phyloP scores from a whole-genome alignment of 1,140 invertebrate species.

The Scaptomyza pallida region DNA sequence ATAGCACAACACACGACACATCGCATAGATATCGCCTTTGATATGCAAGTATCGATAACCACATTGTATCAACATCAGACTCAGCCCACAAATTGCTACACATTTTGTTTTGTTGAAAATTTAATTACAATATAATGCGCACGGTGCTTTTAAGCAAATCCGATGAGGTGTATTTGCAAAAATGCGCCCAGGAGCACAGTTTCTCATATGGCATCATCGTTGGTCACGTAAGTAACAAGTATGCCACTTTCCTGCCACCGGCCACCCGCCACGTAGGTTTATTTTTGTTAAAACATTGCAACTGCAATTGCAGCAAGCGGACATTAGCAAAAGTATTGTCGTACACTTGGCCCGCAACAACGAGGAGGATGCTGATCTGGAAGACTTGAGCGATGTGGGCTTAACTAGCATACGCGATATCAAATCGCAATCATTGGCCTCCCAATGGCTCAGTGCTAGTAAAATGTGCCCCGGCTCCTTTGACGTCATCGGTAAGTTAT shows the following conservation, averaged over 20 bases:
- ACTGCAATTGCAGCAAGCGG: slow-evolving; percentile 59
- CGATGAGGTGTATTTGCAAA: slow-evolving; percentile 76
- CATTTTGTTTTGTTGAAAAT: slow-evolving; percentile 34
- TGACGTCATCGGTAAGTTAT: slow-evolving; percentile 71
- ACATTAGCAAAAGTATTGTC: slow-evolving; percentile 69
- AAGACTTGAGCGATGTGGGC: slow-evolving; percentile 50
- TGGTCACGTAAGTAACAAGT: slow-evolving; percentile 70
- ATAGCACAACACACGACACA: not conserved
- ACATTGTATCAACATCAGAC: slow-evolving; percentile 16
- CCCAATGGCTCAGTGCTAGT: slow-evolving; percentile 76
- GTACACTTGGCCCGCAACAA: slow-evolving; percentile 77
- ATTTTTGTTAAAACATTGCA: slow-evolving; percentile 28
- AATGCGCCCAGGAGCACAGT: slow-evolving; percentile 74
- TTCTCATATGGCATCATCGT: slow-evolving; percentile 78
- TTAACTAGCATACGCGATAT: slow-evolving; percentile 58
- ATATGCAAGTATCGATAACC: slow-evolving; percentile 10
- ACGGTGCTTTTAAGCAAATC: slow-evolving; percentile 74
- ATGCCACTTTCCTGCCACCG: not conserved
- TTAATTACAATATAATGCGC: slow-evolving; percentile 56
- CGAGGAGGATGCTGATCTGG: slow-evolving; percentile 73
- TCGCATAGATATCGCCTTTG: not conserved
- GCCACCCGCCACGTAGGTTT: slow-evolving; percentile 64
- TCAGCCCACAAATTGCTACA: slow-evolving; percentile 12
- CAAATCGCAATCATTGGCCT: slow-evolving; percentile 70
- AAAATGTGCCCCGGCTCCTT: slow-evolving; percentile 83